Evolutionary conservation across 1,140 invertebrate species (phyloP), one percentile per base, ranked within the genome.

Genomic region (Saccostrea glomerata): DNA sequence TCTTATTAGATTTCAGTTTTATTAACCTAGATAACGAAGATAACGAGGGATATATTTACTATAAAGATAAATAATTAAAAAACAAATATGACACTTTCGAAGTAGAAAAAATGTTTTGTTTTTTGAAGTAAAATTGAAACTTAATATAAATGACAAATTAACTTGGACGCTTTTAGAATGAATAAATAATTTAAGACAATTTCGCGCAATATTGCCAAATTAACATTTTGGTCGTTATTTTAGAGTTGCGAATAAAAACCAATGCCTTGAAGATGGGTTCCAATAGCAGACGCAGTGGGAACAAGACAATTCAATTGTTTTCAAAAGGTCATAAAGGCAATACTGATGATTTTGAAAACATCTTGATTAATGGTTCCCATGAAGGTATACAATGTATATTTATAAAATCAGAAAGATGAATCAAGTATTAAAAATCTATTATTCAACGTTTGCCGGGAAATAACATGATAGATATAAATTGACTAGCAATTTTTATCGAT

Each of bases 131-230:
- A 63, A 63, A 63, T 63, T n/a, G n/a, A 63, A 63, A 63, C n/a
- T 63, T 63, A n/a, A 63, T 63, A 63, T 20, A 63, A 63, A 20
- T 63, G n/a, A 63, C 58, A 63, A 63, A 63, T 63, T 17, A 63
- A 20, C 58, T 6, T 63, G 17, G 58, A 6, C 58, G 58, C 58
- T 63, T 63, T 63, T 63, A 63, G 15, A 63, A 20, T 17, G n/a
- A n/a, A 63, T 63, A 63, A 63, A 63, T 63, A 63, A 63, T 63
- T 63, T n/a, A 63, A 20, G n/a, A n/a, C 58, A 63, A 20, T 63
- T 20, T 63, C 58, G 6, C 17, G 58, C 17, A n/a, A 20, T 83
- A 40, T 63, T 63, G 58, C 58, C n/a, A 20, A 20, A 20, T 47
- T 47, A 63, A 63, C 58, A 63, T n/a, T 17, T 63, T 63, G n/a